These are phyloP conservation scores for Caenorhabditis afra DNA, from an alignment of 2,888 invertebrate genomes.

Conservation along the genomic window DNA sequence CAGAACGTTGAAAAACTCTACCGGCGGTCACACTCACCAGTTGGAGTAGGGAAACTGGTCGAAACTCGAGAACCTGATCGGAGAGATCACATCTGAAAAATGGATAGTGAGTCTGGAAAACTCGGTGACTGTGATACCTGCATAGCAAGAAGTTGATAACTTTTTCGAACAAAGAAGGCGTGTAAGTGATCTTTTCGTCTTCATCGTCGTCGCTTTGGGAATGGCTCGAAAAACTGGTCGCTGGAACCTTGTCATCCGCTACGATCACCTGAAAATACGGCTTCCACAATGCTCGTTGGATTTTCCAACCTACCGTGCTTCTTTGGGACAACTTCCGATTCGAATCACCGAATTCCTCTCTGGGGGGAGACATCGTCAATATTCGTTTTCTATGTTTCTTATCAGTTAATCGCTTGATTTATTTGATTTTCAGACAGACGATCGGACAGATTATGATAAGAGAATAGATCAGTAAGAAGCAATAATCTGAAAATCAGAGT, in stretches of 20 bases:
- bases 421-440: not conserved
- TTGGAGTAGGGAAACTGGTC: conserved; percentile 63
- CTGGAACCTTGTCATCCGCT: conserved; percentile 3
- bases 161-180: conserved; percentile 65
- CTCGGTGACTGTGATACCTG: conserved; percentile 23
- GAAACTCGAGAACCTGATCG: conserved; percentile 54
- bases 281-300: not conserved
- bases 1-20: not conserved
- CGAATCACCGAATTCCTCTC: conserved; percentile 24
- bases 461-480: not conserved
- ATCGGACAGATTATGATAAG: conserved; percentile 11
- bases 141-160: conserved; percentile 66
- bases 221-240: conserved; percentile 16
- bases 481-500: conserved; percentile 8
- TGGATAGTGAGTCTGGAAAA: not conserved
- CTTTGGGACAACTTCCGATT: conserved; percentile 12
- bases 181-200: conserved; percentile 55
- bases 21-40: conserved; percentile 54
- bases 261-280: conserved; percentile 17
- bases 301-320: conserved; percentile 20
- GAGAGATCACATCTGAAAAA: conserved; percentile 63
- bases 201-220: conserved; percentile 65
- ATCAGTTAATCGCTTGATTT: conserved; percentile 9
- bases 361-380: conserved; percentile 20
- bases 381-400: not conserved